Evolutionary conservation across 2,797 vertebrate genomes (phyloP).

Genomic region (Tamandua tetradactyla): DNA sequence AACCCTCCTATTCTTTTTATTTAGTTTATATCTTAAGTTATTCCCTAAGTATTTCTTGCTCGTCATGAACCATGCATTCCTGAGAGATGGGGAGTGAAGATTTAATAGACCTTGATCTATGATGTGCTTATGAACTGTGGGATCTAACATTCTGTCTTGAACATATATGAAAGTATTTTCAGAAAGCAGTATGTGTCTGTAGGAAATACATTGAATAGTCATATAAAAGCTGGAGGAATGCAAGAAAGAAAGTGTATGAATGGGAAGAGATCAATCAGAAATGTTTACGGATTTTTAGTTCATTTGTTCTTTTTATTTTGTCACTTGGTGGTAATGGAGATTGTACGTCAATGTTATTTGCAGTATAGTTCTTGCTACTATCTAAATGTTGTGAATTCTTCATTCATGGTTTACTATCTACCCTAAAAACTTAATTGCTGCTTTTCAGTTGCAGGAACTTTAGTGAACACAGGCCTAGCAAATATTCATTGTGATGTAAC

Average conservation of each 20-base stretch:
- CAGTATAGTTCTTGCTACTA: neutral
- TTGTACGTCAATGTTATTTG: neutral
- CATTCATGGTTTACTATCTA: neutral
- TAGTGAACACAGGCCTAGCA: neutral
- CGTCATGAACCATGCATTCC: neutral
- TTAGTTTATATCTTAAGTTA: neutral
- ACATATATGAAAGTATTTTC: constrained; percentile 34
- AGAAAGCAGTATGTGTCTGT: constrained; percentile 23
- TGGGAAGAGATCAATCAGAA: neutral
- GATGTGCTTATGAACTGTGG: neutral
- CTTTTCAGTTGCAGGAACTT: neutral
- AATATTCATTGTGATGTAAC: neutral
- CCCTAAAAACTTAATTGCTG: neutral
- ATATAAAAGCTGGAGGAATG: neutral
- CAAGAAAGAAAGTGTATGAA: neutral
- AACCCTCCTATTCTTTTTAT: too few species aligned
- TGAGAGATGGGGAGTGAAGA: neutral
- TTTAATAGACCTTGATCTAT: neutral
- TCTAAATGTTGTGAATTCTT: neutral
- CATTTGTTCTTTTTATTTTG: neutral
- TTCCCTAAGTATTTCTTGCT: constrained; percentile 3
- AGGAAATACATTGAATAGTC: neutral
- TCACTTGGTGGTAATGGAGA: neutral
- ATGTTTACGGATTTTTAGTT: neutral
- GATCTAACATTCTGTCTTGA: neutral